These are phyloP conservation scores for Limnephilus marmoratus DNA, from an alignment of 2,888 invertebrate genomes.

Conservation along the genomic window DNA sequence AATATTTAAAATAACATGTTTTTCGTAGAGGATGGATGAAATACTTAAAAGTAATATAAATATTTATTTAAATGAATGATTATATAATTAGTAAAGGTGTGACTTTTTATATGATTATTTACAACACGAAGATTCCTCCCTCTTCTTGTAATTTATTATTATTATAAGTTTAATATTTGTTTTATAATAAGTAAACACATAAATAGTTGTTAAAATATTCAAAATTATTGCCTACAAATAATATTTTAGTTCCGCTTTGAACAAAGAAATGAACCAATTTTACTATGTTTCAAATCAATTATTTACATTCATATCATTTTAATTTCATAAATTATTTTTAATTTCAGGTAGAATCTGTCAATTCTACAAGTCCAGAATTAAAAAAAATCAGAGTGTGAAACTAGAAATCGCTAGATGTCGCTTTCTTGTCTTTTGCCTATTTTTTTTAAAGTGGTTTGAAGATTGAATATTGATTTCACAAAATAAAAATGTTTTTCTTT, in stretches of 20 bases:
- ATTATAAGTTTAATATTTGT: not conserved
- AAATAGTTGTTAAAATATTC: not conserved
- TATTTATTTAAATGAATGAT: conserved; percentile 11
- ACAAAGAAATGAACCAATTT: not conserved
- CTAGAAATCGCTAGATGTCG: no score
- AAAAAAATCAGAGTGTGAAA: no score
- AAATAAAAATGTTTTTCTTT: no score
- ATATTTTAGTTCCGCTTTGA: not conserved
- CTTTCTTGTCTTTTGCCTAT: no score
- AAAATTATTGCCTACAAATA: not conserved
- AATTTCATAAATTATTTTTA: no score
- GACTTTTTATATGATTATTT: conserved; percentile 2
- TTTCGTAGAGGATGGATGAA: not conserved
- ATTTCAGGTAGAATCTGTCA: no score
- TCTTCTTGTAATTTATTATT: conserved; percentile 21
- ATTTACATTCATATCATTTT: not conserved
- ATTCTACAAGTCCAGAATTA: no score
- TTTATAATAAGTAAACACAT: not conserved
- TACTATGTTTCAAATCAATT: not conserved
- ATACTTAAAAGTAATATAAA: not conserved
- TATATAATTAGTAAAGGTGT: not conserved
- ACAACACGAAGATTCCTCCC: conserved; percentile 37
- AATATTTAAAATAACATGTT: not conserved
- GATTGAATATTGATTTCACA: no score
- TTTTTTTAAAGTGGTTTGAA: no score